A percentile compares a stretch with the other conserved stretches of the same genome.
Evolutionary conservation across 2,113 vertebrate genomes (phyloP).

Genomic region (Xenus cinereus): DNA sequence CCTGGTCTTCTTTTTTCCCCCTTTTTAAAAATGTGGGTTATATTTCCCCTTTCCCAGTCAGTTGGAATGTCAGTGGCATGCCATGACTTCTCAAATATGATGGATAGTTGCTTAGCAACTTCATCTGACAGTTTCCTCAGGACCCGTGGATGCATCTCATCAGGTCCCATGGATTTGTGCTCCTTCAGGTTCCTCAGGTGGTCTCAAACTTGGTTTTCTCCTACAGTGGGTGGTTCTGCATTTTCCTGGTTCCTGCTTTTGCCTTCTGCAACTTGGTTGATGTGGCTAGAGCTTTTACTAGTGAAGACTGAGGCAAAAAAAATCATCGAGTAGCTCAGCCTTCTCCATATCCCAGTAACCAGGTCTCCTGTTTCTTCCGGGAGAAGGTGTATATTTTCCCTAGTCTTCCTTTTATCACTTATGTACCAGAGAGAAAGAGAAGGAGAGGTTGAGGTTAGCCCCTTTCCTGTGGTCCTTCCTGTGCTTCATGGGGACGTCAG

Average conservation of each 20-base stretch:
- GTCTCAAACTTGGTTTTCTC: not conserved
- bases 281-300: not conserved
- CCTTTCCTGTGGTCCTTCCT: rapidly evolving
- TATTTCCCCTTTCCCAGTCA: not conserved
- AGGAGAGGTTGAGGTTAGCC: not conserved
- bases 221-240: not conserved
- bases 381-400: not conserved
- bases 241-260: not conserved
- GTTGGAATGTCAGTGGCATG: not conserved
- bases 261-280: not conserved
- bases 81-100: not conserved
- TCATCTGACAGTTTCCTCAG: not conserved
- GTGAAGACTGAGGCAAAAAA: not conserved
- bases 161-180: not conserved
- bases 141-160: not conserved
- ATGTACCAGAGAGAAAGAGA: not conserved
- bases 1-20: too few relatives aligned
- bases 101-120: not conserved
- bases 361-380: not conserved
- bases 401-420: not conserved
- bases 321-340: not conserved
- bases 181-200: not conserved
- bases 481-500: not conserved
- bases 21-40: not conserved
- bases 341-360: not conserved